These are phyloP conservation scores for Pterois miles DNA, from an alignment of 2,797 vertebrate species.

Conservation along the genomic window DNA sequence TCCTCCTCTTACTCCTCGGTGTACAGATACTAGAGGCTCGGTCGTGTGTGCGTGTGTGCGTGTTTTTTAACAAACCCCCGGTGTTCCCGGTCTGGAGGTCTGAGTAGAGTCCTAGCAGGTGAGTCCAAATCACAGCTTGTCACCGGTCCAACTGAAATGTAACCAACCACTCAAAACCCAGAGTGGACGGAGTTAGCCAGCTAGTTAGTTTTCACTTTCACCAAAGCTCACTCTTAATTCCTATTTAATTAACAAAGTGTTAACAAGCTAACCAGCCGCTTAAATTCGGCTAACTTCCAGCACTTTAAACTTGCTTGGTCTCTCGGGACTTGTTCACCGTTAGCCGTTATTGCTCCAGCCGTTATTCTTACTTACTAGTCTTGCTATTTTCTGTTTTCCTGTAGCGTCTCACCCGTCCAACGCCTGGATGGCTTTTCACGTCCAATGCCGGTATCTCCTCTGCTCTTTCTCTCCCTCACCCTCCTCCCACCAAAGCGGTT, in stretches of 20 bases:
- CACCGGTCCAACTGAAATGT: conserved; percentile 23
- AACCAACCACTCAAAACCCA: conserved; percentile 1
- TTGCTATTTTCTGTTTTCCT: conserved; percentile 16
- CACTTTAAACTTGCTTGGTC: conserved; percentile 19
- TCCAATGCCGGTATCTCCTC: conserved; percentile 70
- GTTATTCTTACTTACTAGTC: neutral
- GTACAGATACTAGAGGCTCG: conserved; percentile 37
- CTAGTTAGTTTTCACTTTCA: conserved; percentile 38
- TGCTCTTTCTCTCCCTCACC: conserved; percentile 34
- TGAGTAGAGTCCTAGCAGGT: conserved; percentile 47
- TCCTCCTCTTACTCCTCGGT: conserved; percentile 37
- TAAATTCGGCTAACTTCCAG: conserved; percentile 1
- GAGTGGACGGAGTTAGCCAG: neutral
- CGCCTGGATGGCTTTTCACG: conserved; percentile 66
- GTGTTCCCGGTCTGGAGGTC: conserved; percentile 35
- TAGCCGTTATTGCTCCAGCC: neutral
- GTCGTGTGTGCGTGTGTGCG: neutral
- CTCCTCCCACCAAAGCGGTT: conserved; percentile 51
- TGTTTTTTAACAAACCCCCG: conserved; percentile 10
- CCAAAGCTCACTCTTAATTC: conserved; percentile 10
- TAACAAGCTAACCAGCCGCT: neutral
- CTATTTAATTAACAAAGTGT: conserved; percentile 26
- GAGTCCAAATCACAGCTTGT: conserved; percentile 39
- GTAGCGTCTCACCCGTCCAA: conserved; percentile 35
- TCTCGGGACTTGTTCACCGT: neutral